Base-by-base conservation (phyloP, 1,140 invertebrate species). In the Augochlora pura region DNA sequence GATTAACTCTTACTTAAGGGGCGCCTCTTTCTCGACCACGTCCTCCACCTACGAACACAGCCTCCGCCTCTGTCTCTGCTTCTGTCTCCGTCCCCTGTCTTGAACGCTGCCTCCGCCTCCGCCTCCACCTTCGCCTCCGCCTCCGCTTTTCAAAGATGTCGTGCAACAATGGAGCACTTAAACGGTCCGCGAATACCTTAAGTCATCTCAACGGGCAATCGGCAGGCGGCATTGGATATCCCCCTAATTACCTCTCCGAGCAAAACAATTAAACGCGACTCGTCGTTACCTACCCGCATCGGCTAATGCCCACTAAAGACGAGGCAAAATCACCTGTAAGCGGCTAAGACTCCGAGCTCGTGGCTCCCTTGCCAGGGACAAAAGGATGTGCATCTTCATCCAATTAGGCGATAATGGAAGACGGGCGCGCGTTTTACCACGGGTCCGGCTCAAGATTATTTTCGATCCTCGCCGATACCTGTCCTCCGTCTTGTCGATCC, bases 381-480 rank as follows among this genome's bases (percentile, higher is more conserved):
- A 90, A 88, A 81, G 74, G 88, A 91, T 90, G 83, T 90, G 90
- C 89, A 87, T 87, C 87, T 90, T 91, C 90, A 91, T 91, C 88
- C 88, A 90, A 90, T 90, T 90, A 90, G 86, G 82, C 81, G 85
- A 89, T 88, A 90, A 91, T 90, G 86, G 85, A 83, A 86, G 60
- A 82, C 80, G 71, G 49, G 76, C 75, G 80, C 71, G 67, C 84
- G 83, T 85, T 86, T 86, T 82, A 83, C 84, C 84, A 86, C 84
- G 83, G 80, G 71, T 57, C 72, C 67, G 64, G 38, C 72, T 72
- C 65, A 62, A 71, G 62, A 77, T 78, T 60, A 81, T 85, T 75
- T 64, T 83, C 82, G 71, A 80, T 74, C 65, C 38, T 59, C 32
- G 18, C 59, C 66, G 59, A 75, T 75, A 68, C 42, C 71, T 67